phyloP scores from a whole-genome alignment of 2,797 vertebrate genomes.

The Enteromius unitaeniatus region DNA sequence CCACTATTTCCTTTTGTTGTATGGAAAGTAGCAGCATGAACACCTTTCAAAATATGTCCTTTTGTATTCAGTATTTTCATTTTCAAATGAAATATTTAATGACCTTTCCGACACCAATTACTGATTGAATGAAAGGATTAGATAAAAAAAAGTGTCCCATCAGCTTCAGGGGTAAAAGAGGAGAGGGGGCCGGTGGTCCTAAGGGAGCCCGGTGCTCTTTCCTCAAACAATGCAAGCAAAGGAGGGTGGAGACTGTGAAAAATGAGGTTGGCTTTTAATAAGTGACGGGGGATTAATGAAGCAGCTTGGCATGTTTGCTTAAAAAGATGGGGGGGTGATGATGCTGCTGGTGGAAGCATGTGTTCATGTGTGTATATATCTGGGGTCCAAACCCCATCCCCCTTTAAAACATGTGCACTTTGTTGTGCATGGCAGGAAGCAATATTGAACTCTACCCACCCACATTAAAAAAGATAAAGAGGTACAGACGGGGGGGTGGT shows the following conservation, averaged over 20 bases:
- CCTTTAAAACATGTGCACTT: slow-evolving; percentile 34
- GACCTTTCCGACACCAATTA: neutral
- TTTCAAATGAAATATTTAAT: neutral
- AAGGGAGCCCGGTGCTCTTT: slow-evolving; percentile 8
- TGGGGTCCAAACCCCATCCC: slow-evolving; percentile 26
- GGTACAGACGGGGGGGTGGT: slow-evolving; percentile 12
- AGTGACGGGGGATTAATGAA: slow-evolving; percentile 55
- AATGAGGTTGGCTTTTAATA: slow-evolving; percentile 37
- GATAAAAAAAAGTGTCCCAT: slow-evolving; percentile 10
- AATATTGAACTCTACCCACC: slow-evolving; percentile 15
- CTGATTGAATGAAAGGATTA: slow-evolving; percentile 4
- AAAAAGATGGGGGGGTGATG: slow-evolving; percentile 28
- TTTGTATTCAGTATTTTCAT: neutral
- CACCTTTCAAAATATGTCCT: neutral
- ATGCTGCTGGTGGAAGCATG: slow-evolving; percentile 36
- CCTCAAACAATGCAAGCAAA: slow-evolving; percentile 33
- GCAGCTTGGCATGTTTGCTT: slow-evolving; percentile 38
- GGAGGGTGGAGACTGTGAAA: slow-evolving; percentile 19
- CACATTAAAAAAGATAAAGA: slow-evolving; percentile 26
- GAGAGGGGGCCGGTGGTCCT: neutral
- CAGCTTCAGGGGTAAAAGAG: neutral
- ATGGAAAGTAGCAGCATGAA: neutral
- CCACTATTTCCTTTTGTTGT: neutral
- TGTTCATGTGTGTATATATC: slow-evolving; percentile 25
- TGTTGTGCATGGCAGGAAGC: slow-evolving; percentile 40